phyloP scores from a whole-genome alignment of 2,797 vertebrate genomes.

The Esox masquinongy region DNA sequence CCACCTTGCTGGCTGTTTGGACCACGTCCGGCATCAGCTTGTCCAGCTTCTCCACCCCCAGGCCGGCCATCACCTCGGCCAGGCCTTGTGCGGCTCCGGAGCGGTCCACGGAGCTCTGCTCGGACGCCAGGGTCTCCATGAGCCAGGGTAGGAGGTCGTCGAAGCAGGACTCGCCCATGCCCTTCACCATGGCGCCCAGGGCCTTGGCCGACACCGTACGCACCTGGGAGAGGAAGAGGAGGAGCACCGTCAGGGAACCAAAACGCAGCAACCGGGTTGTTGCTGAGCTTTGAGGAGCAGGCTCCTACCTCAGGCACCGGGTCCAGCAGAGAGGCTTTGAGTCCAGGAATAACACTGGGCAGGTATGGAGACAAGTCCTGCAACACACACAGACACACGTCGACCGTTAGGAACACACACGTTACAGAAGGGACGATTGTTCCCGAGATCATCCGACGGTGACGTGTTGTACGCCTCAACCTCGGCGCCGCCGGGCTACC shows the following conservation, averaged over 20 bases:
- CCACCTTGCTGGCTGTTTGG: slow-evolving; percentile 94
- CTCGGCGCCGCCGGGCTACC: slow-evolving; percentile 64
- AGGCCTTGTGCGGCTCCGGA: slow-evolving; percentile 97
- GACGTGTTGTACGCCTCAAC: not conserved
- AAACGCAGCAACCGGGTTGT: not conserved
- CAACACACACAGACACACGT: slow-evolving; percentile 32
- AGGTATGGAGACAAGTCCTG: slow-evolving; percentile 97
- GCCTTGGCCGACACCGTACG: slow-evolving; percentile 97
- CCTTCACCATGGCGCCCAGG: slow-evolving; percentile 98
- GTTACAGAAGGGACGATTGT: not conserved
- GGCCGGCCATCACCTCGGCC: slow-evolving; percentile 96
- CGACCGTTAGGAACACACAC: slow-evolving; percentile 12
- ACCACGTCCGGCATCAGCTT: slow-evolving; percentile 99
- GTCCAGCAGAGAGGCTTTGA: slow-evolving; percentile 93
- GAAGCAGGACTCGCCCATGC: slow-evolving; percentile 96
- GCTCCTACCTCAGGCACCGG: slow-evolving; percentile 92
- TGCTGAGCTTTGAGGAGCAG: not conserved
- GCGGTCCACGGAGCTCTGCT: slow-evolving; percentile 98
- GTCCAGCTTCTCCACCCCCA: slow-evolving; percentile 97
- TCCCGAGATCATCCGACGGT: not conserved
- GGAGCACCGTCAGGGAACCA: not conserved
- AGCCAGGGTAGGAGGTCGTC: slow-evolving; percentile 96
- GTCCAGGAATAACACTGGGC: slow-evolving; percentile 94
- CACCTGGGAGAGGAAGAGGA: slow-evolving; percentile 73
- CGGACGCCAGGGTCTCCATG: slow-evolving; percentile 96